Base-by-base conservation (phyloP, 2,797 vertebrate species). In the Gadopsis bispinosus region DNA sequence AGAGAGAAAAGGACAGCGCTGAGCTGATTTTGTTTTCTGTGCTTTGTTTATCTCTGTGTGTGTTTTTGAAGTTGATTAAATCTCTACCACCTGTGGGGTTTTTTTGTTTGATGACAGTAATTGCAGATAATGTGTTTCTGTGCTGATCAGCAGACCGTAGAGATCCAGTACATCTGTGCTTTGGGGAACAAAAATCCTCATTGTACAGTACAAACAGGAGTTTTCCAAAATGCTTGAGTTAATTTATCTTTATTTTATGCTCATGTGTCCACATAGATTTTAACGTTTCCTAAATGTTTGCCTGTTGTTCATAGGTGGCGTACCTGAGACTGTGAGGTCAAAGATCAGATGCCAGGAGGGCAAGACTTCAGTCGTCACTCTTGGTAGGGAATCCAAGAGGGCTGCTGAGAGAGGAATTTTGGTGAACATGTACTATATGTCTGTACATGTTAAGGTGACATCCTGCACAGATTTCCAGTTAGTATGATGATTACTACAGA, bases 311-410 rank as follows among this genome's bases (percentile, higher is more conserved):
- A 45, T 58, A 94, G 93, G 93, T 93, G 81, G 91, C 92, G 0
- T 94, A 94, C 77, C 79, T 94, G 66, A 89, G 84, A 77, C 81
- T 93, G 76, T 94, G 89, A 93, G 62, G 67, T 71, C 61, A n/a
- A 53, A 79, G 56, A 41, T 55, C 53, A 35, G 51, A 55, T 48
- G 47, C 65, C 66, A 48, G 59, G 43, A 60, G 20, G 50, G 77
- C 35, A 29, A 5, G 54, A 37, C 63, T 51, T n/a, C 56, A 29
- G 43, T 19, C 31, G 0, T 51, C 45, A 7, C 10, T 47, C 35
- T 9, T n/a, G n/a, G 54, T 33, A 20, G 4, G 59, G 43, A 55
- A 48, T 31, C 58, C 11, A 61, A 47, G 17, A 56, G 64, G 66
- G 17, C 64, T 29, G 62, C 65, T 62, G 64, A 29, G 17, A 45